These are phyloP conservation scores for Drosophila robusta DNA, from an alignment of 2,888 invertebrate species.

Conservation along the genomic window DNA sequence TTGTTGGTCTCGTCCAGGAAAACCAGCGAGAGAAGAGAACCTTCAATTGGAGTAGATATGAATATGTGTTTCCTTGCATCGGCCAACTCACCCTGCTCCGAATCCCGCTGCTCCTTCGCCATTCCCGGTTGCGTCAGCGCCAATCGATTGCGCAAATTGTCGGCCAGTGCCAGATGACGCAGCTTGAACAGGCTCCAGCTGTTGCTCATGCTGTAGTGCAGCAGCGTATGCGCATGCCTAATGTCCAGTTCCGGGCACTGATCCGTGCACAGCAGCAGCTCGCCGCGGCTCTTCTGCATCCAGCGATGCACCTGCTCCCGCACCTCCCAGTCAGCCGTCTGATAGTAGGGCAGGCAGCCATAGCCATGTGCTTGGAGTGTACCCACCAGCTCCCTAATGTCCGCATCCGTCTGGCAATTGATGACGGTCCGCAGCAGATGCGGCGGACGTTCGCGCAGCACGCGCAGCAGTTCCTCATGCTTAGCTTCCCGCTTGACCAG, in stretches of 20 bases:
- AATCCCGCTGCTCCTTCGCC: background rate
- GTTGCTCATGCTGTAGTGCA: slow-evolving; percentile 56
- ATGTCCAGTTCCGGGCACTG: slow-evolving; percentile 63
- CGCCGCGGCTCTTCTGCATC: slow-evolving; percentile 25
- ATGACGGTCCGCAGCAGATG: slow-evolving; percentile 51
- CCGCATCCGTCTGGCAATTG: slow-evolving; percentile 43
- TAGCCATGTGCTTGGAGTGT: slow-evolving; percentile 7
- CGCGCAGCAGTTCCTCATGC: slow-evolving; percentile 10
- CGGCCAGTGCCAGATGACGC: slow-evolving; percentile 40
- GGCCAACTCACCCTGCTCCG: slow-evolving; percentile 6
- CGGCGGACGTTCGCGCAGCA: slow-evolving; percentile 50
- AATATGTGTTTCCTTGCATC: background rate
- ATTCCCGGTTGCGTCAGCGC: background rate
- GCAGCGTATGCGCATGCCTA: slow-evolving; percentile 54
- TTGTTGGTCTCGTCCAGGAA: slow-evolving; percentile 55
- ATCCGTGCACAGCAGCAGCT: slow-evolving; percentile 58
- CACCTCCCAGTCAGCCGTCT: slow-evolving; percentile 27
- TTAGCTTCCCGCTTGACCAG: slow-evolving; percentile 31
- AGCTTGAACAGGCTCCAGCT: slow-evolving; percentile 62
- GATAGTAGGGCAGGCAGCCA: slow-evolving; percentile 55
- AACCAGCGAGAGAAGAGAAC: slow-evolving; percentile 41
- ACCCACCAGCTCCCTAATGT: slow-evolving; percentile 39
- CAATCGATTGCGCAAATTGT: slow-evolving; percentile 48
- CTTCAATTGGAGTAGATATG: background rate
- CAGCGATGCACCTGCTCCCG: slow-evolving; percentile 44